A percentile compares a stretch with the other conserved stretches of the same genome.
Conservation (phyloP, 2,113 vertebrate species). For the Astur gentilis region DNA sequence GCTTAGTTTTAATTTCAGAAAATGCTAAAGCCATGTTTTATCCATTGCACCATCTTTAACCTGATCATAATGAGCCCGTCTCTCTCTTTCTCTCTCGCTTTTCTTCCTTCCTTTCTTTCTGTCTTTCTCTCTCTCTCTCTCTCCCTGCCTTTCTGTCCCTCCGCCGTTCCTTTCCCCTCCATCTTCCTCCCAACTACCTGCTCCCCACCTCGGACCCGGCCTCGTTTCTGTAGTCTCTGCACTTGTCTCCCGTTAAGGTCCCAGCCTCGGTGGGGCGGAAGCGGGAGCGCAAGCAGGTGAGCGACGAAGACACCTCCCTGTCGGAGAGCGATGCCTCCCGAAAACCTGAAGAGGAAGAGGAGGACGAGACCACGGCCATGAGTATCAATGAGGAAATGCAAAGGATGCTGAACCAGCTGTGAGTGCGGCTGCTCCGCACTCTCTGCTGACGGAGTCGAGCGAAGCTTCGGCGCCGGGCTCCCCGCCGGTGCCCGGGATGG, state of each 20-base stretch:
- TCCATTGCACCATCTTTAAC: slow-evolving; percentile 47
- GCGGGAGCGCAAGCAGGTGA: slow-evolving; percentile 78
- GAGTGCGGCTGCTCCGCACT: slow-evolving; percentile 61
- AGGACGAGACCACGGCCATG: slow-evolving; percentile 79
- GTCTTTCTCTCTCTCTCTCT: not conserved
- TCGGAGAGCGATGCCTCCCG: slow-evolving; percentile 74
- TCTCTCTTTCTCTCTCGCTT: slow-evolving; percentile 5
- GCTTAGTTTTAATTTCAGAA: slow-evolving; percentile 60
- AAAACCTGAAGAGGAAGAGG: slow-evolving; percentile 72
- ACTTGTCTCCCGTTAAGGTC: slow-evolving; percentile 84
- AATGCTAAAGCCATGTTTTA: slow-evolving; percentile 44
- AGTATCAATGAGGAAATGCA: slow-evolving; percentile 98
- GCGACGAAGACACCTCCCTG: slow-evolving; percentile 79
- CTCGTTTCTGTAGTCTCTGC: slow-evolving; percentile 80
- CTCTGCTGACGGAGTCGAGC: rapidly evolving
- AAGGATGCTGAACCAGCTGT: slow-evolving; percentile 96
- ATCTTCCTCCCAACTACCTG: slow-evolving; percentile 50
- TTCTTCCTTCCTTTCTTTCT: not conserved
- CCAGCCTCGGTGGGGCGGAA: slow-evolving; percentile 79
- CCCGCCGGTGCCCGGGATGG: not conserved
- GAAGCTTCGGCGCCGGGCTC: not conserved
- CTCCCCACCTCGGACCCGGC: slow-evolving; percentile 68
- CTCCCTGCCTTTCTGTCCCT: not conserved
- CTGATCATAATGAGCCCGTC: slow-evolving; percentile 41
- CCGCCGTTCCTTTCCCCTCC: not conserved